Percentiles rank a stretch among this genome's conserved stretches.
Evolutionary conservation across 2,797 vertebrate species (phyloP).

Genomic region (Poliocrania exsul): DNA sequence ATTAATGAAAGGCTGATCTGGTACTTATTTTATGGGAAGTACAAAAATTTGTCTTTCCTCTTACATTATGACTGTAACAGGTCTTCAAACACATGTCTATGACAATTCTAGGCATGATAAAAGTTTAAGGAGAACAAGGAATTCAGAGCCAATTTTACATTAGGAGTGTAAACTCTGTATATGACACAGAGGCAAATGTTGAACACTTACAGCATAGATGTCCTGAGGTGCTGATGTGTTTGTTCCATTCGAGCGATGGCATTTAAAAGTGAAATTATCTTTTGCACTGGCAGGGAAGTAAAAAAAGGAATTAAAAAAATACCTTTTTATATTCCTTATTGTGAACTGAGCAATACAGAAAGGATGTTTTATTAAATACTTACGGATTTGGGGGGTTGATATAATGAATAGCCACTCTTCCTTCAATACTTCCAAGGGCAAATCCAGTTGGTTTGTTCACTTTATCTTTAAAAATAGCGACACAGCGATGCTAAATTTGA

Average conservation of each 20-base stretch:
- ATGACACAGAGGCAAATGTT: background rate
- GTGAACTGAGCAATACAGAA: background rate
- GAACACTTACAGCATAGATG: constrained; percentile 93
- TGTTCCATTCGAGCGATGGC: constrained; percentile 98
- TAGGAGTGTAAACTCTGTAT: background rate
- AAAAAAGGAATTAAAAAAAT: background rate
- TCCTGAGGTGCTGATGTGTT: constrained; percentile 97
- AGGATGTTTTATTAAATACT: constrained; percentile 68
- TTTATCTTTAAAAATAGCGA: constrained; percentile 99
- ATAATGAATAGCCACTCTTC: constrained; percentile 97
- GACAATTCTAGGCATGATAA: background rate
- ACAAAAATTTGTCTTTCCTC: background rate
- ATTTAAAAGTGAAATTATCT: constrained; percentile 99
- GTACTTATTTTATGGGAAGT: background rate
- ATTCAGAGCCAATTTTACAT: background rate
- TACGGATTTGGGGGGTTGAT: constrained; percentile 98
- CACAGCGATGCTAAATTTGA: constrained; percentile 90
- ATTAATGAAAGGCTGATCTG: background rate
- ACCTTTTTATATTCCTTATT: background rate
- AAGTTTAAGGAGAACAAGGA: background rate
- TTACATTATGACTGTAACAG: background rate
- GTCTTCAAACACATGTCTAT: background rate
- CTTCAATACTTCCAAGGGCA: constrained; percentile 97
- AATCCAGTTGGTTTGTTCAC: constrained; percentile 98
- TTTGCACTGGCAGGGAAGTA: constrained; percentile 83